These are phyloP conservation scores for Leptarthrus brevirostris DNA, from an alignment of 2,888 invertebrate genomes.

Conservation along the genomic window DNA sequence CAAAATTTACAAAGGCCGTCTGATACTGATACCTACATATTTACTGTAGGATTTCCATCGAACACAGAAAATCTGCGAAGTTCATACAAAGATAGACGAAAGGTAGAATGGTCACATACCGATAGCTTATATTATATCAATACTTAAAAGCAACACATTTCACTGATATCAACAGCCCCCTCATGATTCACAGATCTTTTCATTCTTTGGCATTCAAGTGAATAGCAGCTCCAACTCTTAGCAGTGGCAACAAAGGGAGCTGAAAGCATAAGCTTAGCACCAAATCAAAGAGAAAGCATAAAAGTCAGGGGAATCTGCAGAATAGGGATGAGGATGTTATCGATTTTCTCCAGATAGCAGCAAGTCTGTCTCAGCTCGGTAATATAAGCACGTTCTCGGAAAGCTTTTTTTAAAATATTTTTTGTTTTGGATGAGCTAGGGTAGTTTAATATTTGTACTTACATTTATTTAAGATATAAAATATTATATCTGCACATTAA, in stretches of 20 bases:
- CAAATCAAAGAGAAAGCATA: slow-evolving; percentile 36
- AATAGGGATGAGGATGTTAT: not conserved
- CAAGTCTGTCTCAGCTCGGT: slow-evolving; percentile 1
- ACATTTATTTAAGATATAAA: no score
- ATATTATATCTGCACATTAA: no score
- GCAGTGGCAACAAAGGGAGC: slow-evolving; percentile 19
- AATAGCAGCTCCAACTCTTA: not conserved
- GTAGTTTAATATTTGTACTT: no score
- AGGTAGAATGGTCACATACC: no score
- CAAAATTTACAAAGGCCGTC: no score
- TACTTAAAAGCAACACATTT: slow-evolving; percentile 19
- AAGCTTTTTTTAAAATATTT: no score
- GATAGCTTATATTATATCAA: not conserved
- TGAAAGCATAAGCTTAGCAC: slow-evolving; percentile 23
- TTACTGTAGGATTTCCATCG: no score
- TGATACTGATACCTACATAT: no score
- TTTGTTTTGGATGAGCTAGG: no score
- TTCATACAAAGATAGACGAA: no score
- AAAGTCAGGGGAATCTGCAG: not conserved
- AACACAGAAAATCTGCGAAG: no score
- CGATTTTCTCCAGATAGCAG: slow-evolving; percentile 19
- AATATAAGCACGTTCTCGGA: no score
- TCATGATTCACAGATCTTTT: slow-evolving; percentile 1
- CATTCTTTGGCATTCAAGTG: slow-evolving; percentile 29
- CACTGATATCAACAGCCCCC: slow-evolving; percentile 18